A percentile compares a stretch with the other conserved stretches of the same genome.
Evolutionary conservation across 1,140 invertebrate species (phyloP).

Genomic region (Stegodyphus dumicola): DNA sequence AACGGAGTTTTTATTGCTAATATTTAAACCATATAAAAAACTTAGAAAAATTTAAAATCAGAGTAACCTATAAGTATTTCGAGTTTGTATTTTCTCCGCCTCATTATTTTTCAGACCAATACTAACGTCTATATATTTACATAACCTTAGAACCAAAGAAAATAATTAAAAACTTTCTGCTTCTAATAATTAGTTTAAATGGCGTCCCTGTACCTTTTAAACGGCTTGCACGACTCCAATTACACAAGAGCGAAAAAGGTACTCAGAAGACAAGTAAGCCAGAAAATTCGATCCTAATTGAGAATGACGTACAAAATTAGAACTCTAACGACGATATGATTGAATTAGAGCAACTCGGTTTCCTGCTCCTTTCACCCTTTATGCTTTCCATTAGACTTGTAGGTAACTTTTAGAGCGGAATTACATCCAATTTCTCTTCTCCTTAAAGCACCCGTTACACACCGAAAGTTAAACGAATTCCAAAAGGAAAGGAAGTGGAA

Average conservation of each 20-base stretch:
- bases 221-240: not conserved
- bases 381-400: constrained; percentile 7
- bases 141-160: too few relatives aligned
- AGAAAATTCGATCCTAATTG: constrained; percentile 43
- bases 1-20: too few relatives aligned
- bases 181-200: too few relatives aligned
- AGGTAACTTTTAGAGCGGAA: constrained; percentile 7
- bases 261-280: constrained; percentile 26
- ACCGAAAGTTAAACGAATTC: not conserved
- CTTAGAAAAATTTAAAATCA: too few relatives aligned
- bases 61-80: too few relatives aligned
- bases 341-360: constrained; percentile 37
- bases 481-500: not conserved
- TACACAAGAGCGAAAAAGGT: constrained; percentile 36
- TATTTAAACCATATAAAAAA: too few relatives aligned
- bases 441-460: not conserved
- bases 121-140: too few relatives aligned
- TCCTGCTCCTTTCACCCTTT: constrained; percentile 1
- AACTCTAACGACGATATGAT: constrained; percentile 48
- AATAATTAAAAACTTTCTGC: too few relatives aligned
- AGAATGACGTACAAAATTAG: constrained; percentile 52
- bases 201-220: too few relatives aligned
- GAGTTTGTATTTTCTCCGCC: too few relatives aligned
- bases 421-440: not conserved
- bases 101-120: too few relatives aligned